Percentiles rank a stretch among this genome's conserved stretches.
Conservation (phyloP, 1,140 invertebrate genomes). For the Drosophila hydei region DNA sequence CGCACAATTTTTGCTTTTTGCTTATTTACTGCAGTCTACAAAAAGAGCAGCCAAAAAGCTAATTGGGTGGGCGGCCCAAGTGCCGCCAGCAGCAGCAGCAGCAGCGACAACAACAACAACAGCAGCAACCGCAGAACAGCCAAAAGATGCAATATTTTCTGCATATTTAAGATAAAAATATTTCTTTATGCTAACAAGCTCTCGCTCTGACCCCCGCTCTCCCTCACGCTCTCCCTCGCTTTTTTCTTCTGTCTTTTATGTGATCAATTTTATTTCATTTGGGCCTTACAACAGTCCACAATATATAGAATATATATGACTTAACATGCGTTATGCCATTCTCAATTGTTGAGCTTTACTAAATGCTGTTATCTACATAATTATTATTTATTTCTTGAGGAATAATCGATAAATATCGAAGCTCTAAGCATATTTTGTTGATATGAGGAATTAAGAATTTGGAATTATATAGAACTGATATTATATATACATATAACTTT, state of each 20-base stretch:
- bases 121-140: not conserved
- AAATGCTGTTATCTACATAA: too few species aligned
- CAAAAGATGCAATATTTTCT: slow-evolving; percentile 34
- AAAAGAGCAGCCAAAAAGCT: slow-evolving; percentile 42
- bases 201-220: not conserved
- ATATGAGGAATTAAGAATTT: too few species aligned
- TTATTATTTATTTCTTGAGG: not conserved
- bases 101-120: not conserved
- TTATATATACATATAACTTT: too few species aligned
- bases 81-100: slow-evolving; percentile 21
- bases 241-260: not conserved
- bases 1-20: slow-evolving; percentile 55
- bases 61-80: slow-evolving; percentile 50
- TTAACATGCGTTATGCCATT: not conserved
- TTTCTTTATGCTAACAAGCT: slow-evolving; percentile 12
- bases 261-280: too few species aligned
- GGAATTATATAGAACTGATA: too few species aligned
- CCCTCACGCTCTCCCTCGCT: not conserved
- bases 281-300: not conserved
- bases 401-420: not conserved
- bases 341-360: too few species aligned
- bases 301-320: not conserved
- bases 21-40: slow-evolving; percentile 39
- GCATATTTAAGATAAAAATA: slow-evolving; percentile 33
- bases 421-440: too few species aligned